Evolutionary conservation across 2,888 invertebrate species (phyloP).

Genomic region (Aleiodes leptofemur): DNA sequence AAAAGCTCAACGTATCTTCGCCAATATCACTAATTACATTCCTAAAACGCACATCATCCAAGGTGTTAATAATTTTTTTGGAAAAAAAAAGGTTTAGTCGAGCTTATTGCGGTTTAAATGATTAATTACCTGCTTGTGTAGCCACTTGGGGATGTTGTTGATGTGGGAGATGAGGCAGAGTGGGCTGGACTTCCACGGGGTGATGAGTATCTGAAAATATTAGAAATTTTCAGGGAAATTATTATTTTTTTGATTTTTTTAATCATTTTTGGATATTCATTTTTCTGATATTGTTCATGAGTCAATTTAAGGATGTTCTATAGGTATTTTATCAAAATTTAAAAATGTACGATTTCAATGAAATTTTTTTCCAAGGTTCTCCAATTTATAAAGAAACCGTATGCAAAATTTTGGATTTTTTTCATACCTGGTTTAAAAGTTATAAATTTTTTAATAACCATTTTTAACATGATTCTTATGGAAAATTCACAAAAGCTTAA

Average conservation of each 20-base stretch:
- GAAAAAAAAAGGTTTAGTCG: slow-evolving; percentile 67
- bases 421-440: no score
- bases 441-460: no score
- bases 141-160: slow-evolving; percentile 73
- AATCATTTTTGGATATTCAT: slow-evolving; percentile 11
- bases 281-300: no score
- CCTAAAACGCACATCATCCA: slow-evolving; percentile 70
- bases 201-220: slow-evolving; percentile 68
- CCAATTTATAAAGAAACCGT: no score
- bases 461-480: no score
- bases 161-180: slow-evolving; percentile 65
- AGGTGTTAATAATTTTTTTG: slow-evolving; percentile 70
- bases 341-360: no score
- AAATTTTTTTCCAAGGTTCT: no score
- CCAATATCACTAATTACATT: slow-evolving; percentile 63
- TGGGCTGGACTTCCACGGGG: slow-evolving; percentile 73
- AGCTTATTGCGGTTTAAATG: slow-evolving; percentile 65
- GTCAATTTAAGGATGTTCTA: no score
- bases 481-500: no score
- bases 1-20: slow-evolving; percentile 45
- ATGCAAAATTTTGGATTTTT: no score
- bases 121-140: slow-evolving; percentile 82
- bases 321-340: no score
- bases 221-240: no score
- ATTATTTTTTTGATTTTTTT: neutral